These are phyloP conservation scores for Tenthredo amoena DNA, from an alignment of 2,888 invertebrate species.

Conservation along the genomic window DNA sequence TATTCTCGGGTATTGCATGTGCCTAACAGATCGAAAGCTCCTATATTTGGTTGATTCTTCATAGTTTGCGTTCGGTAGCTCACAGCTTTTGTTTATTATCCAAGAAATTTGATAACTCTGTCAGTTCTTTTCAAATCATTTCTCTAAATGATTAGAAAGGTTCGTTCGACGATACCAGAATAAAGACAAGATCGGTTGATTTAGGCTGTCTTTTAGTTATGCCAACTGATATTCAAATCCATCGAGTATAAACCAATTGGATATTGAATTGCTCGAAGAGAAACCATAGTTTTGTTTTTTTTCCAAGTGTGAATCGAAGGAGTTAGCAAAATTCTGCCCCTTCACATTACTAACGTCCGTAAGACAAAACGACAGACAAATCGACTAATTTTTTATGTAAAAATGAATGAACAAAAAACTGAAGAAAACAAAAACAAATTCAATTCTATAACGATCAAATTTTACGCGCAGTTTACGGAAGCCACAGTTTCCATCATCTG, in stretches of 20 bases:
- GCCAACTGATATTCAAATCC: background rate
- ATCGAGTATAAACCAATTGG: background rate
- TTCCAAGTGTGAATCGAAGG: background rate
- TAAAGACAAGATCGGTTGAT: background rate
- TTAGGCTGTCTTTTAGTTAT: background rate
- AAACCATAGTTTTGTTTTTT: background rate
- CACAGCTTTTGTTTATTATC: background rate
- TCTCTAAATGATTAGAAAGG: background rate
- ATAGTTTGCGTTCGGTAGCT: background rate
- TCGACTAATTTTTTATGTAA: background rate
- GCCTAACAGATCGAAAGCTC: background rate
- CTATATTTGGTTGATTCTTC: background rate
- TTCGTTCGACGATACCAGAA: background rate
- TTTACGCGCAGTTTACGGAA: conserved; percentile 67
- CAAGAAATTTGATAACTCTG: background rate
- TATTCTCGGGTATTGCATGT: background rate
- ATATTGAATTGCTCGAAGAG: background rate
- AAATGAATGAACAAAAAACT: background rate
- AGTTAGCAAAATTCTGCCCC: background rate
- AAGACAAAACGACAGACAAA: background rate
- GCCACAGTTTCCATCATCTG: conserved; percentile 73
- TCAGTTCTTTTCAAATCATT: background rate
- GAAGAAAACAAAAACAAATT: background rate
- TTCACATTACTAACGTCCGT: background rate
- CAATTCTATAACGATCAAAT: background rate